Percentiles rank a stretch among this genome's conserved stretches.
phyloP scores from a whole-genome alignment of 2,113 vertebrate genomes.

The Anarrhichthys ocellatus region DNA sequence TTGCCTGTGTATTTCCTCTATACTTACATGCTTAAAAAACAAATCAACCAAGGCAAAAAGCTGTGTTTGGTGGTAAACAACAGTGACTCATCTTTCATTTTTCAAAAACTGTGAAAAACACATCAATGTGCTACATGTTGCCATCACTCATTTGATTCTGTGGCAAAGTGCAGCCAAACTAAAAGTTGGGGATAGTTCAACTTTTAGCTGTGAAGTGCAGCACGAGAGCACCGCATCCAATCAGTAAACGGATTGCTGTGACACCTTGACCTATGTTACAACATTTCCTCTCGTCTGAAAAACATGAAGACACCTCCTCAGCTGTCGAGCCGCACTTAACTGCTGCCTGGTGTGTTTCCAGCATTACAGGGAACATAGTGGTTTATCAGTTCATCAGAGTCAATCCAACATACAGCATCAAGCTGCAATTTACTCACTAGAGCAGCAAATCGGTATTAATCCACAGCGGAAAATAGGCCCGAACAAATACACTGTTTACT shows the following conservation, averaged over 20 bases:
- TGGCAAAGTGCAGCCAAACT: no score
- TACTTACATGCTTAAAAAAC: background rate
- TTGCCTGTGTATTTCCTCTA: background rate
- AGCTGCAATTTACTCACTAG: background rate
- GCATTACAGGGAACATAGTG: background rate
- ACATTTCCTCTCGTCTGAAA: no score
- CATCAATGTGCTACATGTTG: no score
- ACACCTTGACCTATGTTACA: no score
- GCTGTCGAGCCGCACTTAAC: no score
- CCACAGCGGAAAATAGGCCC: background rate
- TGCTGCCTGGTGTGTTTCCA: no score
- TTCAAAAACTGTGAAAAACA: background rate
- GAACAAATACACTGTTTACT: background rate
- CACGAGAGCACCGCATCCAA: no score
- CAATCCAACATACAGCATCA: background rate
- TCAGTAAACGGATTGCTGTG: no score
- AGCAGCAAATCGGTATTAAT: background rate
- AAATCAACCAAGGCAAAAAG: background rate
- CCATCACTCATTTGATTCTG: no score
- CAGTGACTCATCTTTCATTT: background rate
- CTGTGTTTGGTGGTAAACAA: background rate
- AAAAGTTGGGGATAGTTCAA: no score
- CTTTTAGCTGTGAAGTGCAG: no score
- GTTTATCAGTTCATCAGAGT: background rate
- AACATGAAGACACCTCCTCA: no score